Conservation (phyloP, 1,140 invertebrate genomes). For the Lycorma delicatula region DNA sequence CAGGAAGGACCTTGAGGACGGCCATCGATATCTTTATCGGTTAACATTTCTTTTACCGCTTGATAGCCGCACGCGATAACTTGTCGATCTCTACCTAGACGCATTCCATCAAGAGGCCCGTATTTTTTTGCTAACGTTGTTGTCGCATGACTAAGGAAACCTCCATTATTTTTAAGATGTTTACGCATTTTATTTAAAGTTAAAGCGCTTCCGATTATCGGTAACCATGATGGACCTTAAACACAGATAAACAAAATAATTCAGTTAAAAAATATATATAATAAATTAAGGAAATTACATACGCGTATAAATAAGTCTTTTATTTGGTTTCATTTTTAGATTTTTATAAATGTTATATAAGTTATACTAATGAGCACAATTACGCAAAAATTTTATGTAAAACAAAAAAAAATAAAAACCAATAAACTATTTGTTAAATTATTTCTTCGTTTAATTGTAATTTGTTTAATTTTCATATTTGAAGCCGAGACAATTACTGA, state of each 20-base stretch:
- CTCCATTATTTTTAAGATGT: slow-evolving; percentile 38
- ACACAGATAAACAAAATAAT: background rate
- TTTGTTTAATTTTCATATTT: too few relatives aligned
- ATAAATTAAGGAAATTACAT: background rate
- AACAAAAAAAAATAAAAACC: too few relatives aligned
- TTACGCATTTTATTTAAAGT: slow-evolving; percentile 50
- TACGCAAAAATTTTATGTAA: too few relatives aligned
- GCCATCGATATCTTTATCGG: slow-evolving; percentile 65
- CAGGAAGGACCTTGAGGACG: slow-evolving; percentile 65
- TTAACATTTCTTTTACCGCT: slow-evolving; percentile 61
- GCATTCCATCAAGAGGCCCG: slow-evolving; percentile 58
- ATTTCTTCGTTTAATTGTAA: too few relatives aligned
- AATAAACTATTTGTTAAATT: too few relatives aligned
- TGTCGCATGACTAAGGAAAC: slow-evolving; percentile 55
- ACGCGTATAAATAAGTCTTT: background rate
- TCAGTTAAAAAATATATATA: background rate
- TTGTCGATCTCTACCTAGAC: slow-evolving; percentile 63
- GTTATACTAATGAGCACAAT: too few relatives aligned
- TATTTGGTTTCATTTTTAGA: background rate
- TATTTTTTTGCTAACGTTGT: slow-evolving; percentile 50
- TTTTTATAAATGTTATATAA: background rate
- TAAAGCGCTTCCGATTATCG: slow-evolving; percentile 58
- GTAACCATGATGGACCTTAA: slow-evolving; percentile 60
- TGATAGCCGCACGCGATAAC: slow-evolving; percentile 61
- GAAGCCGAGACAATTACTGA: background rate